phyloP scores from a whole-genome alignment of 2,797 vertebrate species.

The Rhincodon typus region DNA sequence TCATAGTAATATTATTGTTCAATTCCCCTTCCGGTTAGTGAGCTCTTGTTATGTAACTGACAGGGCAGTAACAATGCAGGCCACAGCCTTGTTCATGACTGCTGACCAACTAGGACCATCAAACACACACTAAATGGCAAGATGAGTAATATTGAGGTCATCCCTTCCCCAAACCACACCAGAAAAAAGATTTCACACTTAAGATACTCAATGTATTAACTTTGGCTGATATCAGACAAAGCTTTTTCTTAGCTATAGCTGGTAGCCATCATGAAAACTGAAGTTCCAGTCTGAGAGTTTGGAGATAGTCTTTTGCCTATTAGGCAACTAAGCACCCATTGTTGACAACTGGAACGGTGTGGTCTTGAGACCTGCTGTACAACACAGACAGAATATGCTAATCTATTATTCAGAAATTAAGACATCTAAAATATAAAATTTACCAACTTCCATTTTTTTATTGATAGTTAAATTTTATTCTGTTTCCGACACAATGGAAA shows the following conservation, averaged over 20 bases:
- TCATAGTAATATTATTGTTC: background rate
- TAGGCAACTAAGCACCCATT: background rate
- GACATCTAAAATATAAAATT: conserved; percentile 37
- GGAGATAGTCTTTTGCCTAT: background rate
- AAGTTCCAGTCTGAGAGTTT: background rate
- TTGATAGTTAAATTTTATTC: conserved; percentile 37
- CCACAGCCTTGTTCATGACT: background rate
- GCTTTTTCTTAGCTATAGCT: background rate
- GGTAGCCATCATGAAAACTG: background rate
- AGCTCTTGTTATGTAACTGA: background rate
- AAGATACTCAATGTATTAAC: background rate
- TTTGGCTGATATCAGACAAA: conserved; percentile 2
- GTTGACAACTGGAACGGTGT: background rate
- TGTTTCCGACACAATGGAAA: conserved; percentile 36
- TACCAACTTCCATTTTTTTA: conserved; percentile 36
- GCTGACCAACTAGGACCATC: background rate
- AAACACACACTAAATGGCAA: background rate
- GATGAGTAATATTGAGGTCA: background rate
- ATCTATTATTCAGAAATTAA: conserved; percentile 24
- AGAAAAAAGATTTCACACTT: background rate
- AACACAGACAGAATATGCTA: background rate
- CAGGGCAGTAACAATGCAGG: background rate
- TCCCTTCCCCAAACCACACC: background rate
- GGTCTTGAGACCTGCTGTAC: background rate
- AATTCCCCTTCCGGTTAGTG: background rate